Percentiles rank a stretch among this genome's conserved stretches.
phyloP scores from a whole-genome alignment of 1,140 invertebrate species.

The Phortica variegata region DNA sequence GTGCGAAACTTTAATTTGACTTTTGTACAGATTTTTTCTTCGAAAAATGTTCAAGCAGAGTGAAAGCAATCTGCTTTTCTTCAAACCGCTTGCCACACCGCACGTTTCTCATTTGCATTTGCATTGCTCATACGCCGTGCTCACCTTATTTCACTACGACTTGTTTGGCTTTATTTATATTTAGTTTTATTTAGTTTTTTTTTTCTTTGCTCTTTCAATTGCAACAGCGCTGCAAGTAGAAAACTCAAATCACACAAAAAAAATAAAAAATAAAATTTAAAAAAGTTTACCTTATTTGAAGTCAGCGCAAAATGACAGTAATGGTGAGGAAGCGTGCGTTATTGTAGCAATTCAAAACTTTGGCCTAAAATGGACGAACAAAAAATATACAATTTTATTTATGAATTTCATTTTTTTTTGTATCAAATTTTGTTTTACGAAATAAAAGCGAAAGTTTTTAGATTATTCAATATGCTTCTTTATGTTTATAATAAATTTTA shows the following conservation, averaged over 20 bases:
- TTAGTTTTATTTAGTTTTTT: constrained; percentile 22
- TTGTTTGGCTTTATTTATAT: constrained; percentile 30
- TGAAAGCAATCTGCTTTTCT: constrained; percentile 6
- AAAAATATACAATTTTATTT: background rate
- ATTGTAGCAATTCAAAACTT: constrained; percentile 3
- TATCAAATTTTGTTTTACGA: constrained; percentile 12
- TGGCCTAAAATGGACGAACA: background rate
- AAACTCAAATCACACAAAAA: constrained; percentile 29
- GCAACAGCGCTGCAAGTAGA: constrained; percentile 24
- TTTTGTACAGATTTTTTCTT: constrained; percentile 21
- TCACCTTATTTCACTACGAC: background rate
- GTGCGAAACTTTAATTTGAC: constrained; percentile 41
- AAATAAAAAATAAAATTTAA: constrained; percentile 9
- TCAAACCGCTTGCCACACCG: no score
- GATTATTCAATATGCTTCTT: no score
- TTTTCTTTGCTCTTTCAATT: background rate
- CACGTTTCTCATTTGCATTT: no score
- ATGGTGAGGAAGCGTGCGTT: no score
- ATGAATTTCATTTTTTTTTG: constrained; percentile 10
- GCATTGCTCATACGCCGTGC: constrained; percentile 21
- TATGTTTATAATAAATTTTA: constrained; percentile 53
- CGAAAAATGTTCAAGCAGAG: constrained; percentile 15
- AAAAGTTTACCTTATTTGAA: no score
- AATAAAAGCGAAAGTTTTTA: constrained; percentile 33
- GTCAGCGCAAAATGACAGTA: no score